Percentiles rank a stretch among this genome's conserved stretches.
These are phyloP conservation scores for Ectemnius continuus DNA, from an alignment of 2,888 invertebrate species.

Conservation along the genomic window DNA sequence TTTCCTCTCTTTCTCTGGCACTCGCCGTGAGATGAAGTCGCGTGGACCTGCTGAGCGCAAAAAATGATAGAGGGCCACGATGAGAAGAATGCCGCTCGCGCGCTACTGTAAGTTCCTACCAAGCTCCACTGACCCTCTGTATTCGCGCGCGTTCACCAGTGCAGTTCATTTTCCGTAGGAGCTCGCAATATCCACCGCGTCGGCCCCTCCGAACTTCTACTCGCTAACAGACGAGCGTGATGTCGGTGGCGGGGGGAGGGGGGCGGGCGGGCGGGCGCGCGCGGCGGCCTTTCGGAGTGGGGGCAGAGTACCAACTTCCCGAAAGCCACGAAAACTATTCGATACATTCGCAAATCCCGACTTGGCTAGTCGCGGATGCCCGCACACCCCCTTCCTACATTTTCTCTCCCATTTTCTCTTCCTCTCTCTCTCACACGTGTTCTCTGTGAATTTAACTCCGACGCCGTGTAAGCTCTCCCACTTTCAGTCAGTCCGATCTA, in stretches of 20 bases:
- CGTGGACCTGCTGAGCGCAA: slow-evolving; percentile 25
- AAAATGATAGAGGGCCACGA: slow-evolving; percentile 41
- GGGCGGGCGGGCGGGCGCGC: too few relatives aligned
- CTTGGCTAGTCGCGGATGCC: too few relatives aligned
- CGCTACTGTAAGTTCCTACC: slow-evolving; percentile 35
- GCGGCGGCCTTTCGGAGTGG: too few relatives aligned
- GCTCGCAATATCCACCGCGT: slow-evolving; percentile 11
- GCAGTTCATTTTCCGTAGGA: slow-evolving; percentile 47
- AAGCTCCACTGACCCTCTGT: slow-evolving; percentile 45
- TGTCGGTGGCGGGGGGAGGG: too few relatives aligned
- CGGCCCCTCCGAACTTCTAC: slow-evolving; percentile 18
- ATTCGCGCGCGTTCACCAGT: slow-evolving; percentile 15
- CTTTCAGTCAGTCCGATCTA: too few relatives aligned
- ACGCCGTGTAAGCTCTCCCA: background rate
- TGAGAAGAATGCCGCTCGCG: slow-evolving; percentile 47
- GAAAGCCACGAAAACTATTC: too few relatives aligned
- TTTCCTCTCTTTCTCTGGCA: slow-evolving; percentile 6
- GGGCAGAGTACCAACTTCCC: too few relatives aligned
- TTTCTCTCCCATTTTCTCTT: too few relatives aligned
- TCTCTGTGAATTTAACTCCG: background rate
- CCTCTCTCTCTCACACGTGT: too few relatives aligned
- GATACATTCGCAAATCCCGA: too few relatives aligned
- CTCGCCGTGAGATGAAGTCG: slow-evolving; percentile 34
- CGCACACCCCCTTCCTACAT: too few relatives aligned
- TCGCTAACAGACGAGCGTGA: too few relatives aligned